Percentiles rank a stretch among this genome's conserved stretches.
Conservation (phyloP, 92 coral and sea anemone species). For the Metridium senile region DNA sequence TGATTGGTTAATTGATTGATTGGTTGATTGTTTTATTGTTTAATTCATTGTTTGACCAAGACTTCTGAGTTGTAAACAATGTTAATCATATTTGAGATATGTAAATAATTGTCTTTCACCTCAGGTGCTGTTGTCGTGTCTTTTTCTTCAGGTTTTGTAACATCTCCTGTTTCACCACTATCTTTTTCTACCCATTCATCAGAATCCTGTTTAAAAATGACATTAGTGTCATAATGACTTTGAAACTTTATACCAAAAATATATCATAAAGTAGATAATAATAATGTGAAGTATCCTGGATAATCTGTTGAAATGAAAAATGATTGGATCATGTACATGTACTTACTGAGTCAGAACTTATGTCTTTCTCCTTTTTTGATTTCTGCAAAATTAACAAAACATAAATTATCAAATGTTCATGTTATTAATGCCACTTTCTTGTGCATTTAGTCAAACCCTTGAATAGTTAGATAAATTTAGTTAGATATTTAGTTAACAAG, state of each 20-base stretch:
- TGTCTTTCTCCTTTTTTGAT: constrained; percentile 61
- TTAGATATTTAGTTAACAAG: too few species aligned
- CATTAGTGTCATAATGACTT: neutral
- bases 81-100: neutral
- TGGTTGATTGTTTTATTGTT: too few species aligned
- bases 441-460: too few species aligned
- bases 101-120: constrained; percentile 10
- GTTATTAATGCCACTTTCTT: too few species aligned
- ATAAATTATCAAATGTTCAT: neutral
- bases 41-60: too few species aligned
- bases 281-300: neutral
- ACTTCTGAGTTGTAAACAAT: too few species aligned
- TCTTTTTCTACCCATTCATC: constrained; percentile 94
- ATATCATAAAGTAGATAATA: neutral
- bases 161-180: constrained; percentile 2
- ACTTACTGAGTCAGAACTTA: constrained; percentile 29
- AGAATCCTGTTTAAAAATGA: constrained; percentile 43
- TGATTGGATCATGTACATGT: neutral
- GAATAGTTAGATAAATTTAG: too few species aligned
- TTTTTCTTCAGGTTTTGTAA: neutral
- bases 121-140: constrained; percentile 7
- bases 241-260: neutral
- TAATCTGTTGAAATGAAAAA: neutral
- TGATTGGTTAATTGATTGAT: too few species aligned
- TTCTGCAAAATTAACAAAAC: constrained; percentile 30